Base-by-base conservation (phyloP, 2,113 vertebrate species). In the Microtus richardsoni region DNA sequence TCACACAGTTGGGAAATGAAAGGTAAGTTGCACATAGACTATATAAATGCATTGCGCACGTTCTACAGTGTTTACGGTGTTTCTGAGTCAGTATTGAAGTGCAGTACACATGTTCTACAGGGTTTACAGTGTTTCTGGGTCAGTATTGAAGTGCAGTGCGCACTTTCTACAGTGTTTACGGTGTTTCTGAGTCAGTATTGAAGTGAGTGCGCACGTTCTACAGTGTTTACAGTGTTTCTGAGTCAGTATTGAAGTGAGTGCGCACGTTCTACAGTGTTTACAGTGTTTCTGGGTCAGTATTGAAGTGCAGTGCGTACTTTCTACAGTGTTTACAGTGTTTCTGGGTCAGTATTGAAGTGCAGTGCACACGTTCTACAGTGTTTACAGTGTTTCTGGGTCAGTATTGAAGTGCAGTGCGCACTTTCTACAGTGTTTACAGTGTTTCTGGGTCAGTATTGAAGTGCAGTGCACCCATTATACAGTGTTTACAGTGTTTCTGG, bases 21-120 rank as follows among this genome's bases (percentile, higher is more conserved):
- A 74, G 52, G 74, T n/a, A 30, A 94, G 70, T 22, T 41, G 7
- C 89, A 64, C 44, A 10, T 71, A 79, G 19, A 7, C 41, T 9
- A 44, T 52, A 90, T 8, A 93, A 75, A 90, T 84, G 39, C 22
- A 88, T 16, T 14, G 5, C 13, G 21, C 89, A 28, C 41, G 26
- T 7, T 94, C 88, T 22, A 64, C 2, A 80, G 30, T 60, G 12
- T 70, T 88, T 36, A 68, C 54, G 60, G 28, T n/a, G 1, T 21
- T 44, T 60, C 85, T 86, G 47, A 49, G 8, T 28, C 88, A 54
- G 54, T 73, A 64, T 84, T 87, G 88, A 85, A 94, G 88, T 84
- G 36, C 22, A 88, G 19, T 28, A 7, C 24, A 33, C 89, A 22
- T 58, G 36, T 6, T 94, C 87, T 21, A 70, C 2, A 87, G 30